These are phyloP conservation scores for Erythrocercus mccallii DNA, from an alignment of 2,113 vertebrate genomes.

Conservation along the genomic window DNA sequence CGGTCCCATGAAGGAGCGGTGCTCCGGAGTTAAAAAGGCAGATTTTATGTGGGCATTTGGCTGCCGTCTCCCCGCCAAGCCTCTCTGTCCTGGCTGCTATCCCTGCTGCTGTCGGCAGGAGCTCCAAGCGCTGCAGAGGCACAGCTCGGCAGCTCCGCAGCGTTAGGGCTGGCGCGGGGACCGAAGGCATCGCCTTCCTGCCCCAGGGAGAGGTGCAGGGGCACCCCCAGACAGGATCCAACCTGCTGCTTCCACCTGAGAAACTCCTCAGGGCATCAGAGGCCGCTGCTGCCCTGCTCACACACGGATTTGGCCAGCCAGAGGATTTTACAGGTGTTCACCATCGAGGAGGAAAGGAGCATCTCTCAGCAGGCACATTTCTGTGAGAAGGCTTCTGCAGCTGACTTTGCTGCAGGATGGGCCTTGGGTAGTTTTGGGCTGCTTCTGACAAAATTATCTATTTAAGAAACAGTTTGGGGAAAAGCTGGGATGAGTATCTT, in stretches of 20 bases:
- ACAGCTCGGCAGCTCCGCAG: not conserved
- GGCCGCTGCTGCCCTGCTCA: not conserved
- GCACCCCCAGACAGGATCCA: not conserved
- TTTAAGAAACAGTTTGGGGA: not conserved
- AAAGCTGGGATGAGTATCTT: not conserved
- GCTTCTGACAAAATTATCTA: not conserved
- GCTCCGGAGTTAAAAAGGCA: not conserved
- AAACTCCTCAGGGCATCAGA: not conserved
- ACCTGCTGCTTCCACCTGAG: not conserved
- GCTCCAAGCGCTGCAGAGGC: not conserved
- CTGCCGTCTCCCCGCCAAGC: not conserved
- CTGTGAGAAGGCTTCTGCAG: not conserved
- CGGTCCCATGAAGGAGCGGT: not conserved
- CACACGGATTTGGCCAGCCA: fast-evolving
- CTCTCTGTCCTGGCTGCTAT: not conserved
- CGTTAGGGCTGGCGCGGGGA: not conserved
- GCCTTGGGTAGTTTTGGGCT: not conserved
- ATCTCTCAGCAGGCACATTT: not conserved
- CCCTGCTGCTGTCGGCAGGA: not conserved
- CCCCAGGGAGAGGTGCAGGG: not conserved
- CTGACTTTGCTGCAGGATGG: not conserved
- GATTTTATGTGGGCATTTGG: not conserved
- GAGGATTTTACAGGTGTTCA: not conserved
- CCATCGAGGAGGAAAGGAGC: not conserved
- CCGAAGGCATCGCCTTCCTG: not conserved